Evolutionary conservation across 2,888 invertebrate genomes (phyloP).

Genomic region (Tachina lurida): DNA sequence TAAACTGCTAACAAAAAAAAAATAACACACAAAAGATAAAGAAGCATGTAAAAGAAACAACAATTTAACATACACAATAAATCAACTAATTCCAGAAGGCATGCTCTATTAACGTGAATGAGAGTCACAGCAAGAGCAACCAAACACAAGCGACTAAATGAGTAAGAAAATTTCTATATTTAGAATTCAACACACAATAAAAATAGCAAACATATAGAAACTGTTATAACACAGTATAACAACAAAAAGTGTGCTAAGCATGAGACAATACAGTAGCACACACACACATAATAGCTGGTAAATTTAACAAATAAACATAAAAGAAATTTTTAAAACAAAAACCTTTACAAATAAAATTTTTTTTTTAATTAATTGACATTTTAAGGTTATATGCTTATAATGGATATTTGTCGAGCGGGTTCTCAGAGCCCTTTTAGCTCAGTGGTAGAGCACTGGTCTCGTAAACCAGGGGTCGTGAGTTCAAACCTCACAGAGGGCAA

Average conservation of each 20-base stretch:
- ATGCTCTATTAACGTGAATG: slow-evolving; percentile 49
- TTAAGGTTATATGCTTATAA: neutral
- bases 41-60: neutral
- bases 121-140: slow-evolving; percentile 31
- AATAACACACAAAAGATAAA: slow-evolving; percentile 2
- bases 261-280: neutral
- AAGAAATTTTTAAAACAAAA: slow-evolving; percentile 8
- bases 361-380: neutral
- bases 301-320: slow-evolving; percentile 12
- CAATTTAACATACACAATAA: neutral
- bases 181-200: slow-evolving; percentile 18
- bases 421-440: slow-evolving; percentile 78
- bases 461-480: slow-evolving; percentile 81
- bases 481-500: slow-evolving; percentile 80
- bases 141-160: slow-evolving; percentile 4
- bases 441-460: slow-evolving; percentile 81
- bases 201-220: neutral
- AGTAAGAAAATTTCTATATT: slow-evolving; percentile 23
- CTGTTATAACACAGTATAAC: slow-evolving; percentile 7
- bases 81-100: slow-evolving; percentile 54
- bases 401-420: slow-evolving; percentile 34
- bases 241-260: slow-evolving; percentile 31
- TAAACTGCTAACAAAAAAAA: neutral
- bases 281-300: neutral
- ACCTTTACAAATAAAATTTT: neutral